Base-by-base conservation (phyloP, 1,140 invertebrate genomes). In the Drosophila nigromelanica region DNA sequence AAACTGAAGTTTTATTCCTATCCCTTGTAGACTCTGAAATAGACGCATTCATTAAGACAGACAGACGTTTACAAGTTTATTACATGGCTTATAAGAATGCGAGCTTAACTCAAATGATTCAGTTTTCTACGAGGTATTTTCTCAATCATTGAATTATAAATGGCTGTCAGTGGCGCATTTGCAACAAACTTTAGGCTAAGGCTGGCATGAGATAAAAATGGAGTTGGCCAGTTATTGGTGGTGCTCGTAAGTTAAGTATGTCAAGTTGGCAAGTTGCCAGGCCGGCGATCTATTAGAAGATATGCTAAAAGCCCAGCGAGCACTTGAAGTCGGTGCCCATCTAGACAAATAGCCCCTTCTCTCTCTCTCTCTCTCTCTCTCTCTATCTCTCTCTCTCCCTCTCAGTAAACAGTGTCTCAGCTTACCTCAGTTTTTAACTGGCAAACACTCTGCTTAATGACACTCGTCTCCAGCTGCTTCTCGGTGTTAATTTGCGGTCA, bases 401-500 rank as follows among this genome's bases (percentile, higher is more conserved):
- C 21, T 24, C 2, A 12, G 40, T 14, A n/a, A 18, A 47, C 5
- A 5, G 42, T 39, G 21, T 30, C 12, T 33, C 7, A 30, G 21
- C 4, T 18, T 39, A 27, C 30, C 33, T 50, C 18, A 27, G 18
- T 30, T 27, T 27, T 52, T 12, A 60, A 68, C 45, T 72, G 80
- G 77, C 81, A 85, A 81, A 85, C 78, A 85, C 77, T 85, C 77
- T 64, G 76, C 69, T 78, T 86, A 85, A 85, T 85, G 80, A 85
- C 77, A 77, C 82, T 85, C 81, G 73, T 76, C 72, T 76, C 52
- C 55, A 62, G 73, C 81, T 68, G 69, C 78, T 68, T 67, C 64
- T 60, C 80, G 66, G 80, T 86, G 80, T 85, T 86, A 85, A 85
- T 85, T 81, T 85, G 80, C 82, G 64, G 80, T 87, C 80, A 85